Evolutionary conservation across 2,113 vertebrate species (phyloP).

Genomic region (Coturnix japonica): DNA sequence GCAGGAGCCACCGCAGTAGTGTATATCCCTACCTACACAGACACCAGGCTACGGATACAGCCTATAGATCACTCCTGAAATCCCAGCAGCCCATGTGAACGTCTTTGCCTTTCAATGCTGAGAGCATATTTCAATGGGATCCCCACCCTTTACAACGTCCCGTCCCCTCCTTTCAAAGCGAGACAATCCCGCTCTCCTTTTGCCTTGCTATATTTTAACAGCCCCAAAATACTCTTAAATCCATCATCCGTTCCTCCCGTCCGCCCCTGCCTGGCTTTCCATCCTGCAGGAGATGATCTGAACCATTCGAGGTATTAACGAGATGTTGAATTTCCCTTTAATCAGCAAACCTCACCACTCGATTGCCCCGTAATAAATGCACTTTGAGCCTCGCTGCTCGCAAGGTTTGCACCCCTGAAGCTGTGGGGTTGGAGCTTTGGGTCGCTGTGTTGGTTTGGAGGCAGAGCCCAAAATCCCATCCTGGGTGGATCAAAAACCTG

Average conservation of each 20-base stretch:
- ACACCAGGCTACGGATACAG: neutral
- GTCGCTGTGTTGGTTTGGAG: neutral
- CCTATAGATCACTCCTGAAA: neutral
- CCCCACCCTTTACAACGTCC: neutral
- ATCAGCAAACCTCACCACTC: slow-evolving; percentile 19
- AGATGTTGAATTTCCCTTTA: slow-evolving; percentile 35
- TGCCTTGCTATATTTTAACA: neutral
- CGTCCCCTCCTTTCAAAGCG: neutral
- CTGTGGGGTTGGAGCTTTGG: too few relatives aligned
- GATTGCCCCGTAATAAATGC: neutral
- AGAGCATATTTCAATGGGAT: neutral
- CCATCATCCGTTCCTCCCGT: neutral
- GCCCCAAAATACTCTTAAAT: neutral
- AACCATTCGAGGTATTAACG: neutral
- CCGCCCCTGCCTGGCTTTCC: neutral
- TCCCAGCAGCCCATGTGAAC: neutral
- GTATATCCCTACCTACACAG: too few relatives aligned
- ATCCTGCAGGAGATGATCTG: neutral
- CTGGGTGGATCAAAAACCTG: neutral
- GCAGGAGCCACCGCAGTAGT: neutral
- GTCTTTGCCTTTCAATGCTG: accelerated
- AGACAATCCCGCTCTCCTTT: neutral
- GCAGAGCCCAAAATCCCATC: accelerated
- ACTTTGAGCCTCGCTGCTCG: accelerated
- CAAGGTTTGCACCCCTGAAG: neutral